Percentiles rank a stretch among this genome's conserved stretches.
These are phyloP conservation scores for Eilema caniola DNA, from an alignment of 2,888 invertebrate species.

Conservation along the genomic window DNA sequence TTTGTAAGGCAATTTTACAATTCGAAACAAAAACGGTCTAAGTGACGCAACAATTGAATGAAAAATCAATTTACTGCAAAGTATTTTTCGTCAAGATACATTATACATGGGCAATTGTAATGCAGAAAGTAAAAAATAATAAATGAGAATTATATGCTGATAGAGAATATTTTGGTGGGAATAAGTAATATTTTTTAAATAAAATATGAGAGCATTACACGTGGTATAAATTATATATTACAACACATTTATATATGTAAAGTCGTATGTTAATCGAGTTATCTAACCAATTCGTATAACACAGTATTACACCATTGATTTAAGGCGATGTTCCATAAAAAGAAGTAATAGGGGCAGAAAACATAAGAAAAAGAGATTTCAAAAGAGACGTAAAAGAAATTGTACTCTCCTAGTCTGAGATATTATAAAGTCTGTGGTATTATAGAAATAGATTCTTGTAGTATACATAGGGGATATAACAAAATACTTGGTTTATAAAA, in stretches of 20 bases:
- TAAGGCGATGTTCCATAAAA: not conserved
- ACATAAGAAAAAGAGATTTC: not conserved
- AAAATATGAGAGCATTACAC: not conserved
- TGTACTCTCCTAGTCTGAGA: too few species aligned
- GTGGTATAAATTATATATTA: not conserved
- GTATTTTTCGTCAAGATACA: not conserved
- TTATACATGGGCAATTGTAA: not conserved
- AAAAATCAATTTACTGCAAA: not conserved
- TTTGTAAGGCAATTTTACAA: not conserved
- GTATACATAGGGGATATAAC: too few species aligned
- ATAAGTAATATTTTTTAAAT: not conserved
- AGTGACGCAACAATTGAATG: not conserved
- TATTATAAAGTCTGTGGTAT: too few species aligned
- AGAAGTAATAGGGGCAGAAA: not conserved
- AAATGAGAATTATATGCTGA: not conserved
- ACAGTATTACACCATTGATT: not conserved
- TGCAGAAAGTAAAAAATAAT: slow-evolving; percentile 5
- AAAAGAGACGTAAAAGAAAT: too few species aligned
- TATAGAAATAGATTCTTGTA: too few species aligned
- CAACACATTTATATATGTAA: not conserved
- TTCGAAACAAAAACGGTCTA: not conserved
- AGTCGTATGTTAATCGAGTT: not conserved
- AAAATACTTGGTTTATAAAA: too few species aligned
- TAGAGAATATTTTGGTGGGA: not conserved
- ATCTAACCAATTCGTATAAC: not conserved